Percentiles rank a stretch among this genome's conserved stretches.
These are phyloP conservation scores for Leptinotarsa undecemlineata DNA, from an alignment of 1,140 invertebrate genomes.

Conservation along the genomic window DNA sequence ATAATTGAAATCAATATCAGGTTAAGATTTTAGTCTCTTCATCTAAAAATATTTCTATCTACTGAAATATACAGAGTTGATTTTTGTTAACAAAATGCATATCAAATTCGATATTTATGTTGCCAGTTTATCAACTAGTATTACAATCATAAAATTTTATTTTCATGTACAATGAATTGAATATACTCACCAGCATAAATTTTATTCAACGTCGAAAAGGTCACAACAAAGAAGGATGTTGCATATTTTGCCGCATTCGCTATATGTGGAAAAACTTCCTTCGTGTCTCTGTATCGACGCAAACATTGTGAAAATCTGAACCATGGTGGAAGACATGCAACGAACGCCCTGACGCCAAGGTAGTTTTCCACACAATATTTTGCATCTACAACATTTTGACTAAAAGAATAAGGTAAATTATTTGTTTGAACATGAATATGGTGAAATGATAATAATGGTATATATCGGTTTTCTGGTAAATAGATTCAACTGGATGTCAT, in stretches of 20 bases:
- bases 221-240: constrained; percentile 93
- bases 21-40: too few relatives aligned
- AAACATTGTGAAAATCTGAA: constrained; percentile 97
- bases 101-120: too few relatives aligned
- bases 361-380: constrained; percentile 68
- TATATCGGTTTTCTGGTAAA: too few relatives aligned
- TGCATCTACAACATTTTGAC: constrained; percentile 55
- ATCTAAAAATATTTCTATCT: too few relatives aligned
- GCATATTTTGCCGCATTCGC: constrained; percentile 99
- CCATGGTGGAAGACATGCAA: constrained; percentile 93
- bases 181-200: constrained; percentile 65
- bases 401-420: not conserved
- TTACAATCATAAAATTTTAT: too few relatives aligned
- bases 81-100: too few relatives aligned
- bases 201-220: constrained; percentile 78
- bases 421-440: constrained; percentile 17
- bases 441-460: not conserved
- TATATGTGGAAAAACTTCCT: constrained; percentile 91
- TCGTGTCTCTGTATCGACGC: constrained; percentile 86
- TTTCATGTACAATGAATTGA: not conserved
- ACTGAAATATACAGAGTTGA: too few relatives aligned
- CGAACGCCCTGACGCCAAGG: constrained; percentile 72
- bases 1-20: too few relatives aligned
- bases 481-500: too few relatives aligned
- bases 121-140: too few relatives aligned